A percentile compares a stretch with the other conserved stretches of the same genome.
phyloP scores from a whole-genome alignment of 2,797 vertebrate genomes.

The Hemibagrus guttatus region DNA sequence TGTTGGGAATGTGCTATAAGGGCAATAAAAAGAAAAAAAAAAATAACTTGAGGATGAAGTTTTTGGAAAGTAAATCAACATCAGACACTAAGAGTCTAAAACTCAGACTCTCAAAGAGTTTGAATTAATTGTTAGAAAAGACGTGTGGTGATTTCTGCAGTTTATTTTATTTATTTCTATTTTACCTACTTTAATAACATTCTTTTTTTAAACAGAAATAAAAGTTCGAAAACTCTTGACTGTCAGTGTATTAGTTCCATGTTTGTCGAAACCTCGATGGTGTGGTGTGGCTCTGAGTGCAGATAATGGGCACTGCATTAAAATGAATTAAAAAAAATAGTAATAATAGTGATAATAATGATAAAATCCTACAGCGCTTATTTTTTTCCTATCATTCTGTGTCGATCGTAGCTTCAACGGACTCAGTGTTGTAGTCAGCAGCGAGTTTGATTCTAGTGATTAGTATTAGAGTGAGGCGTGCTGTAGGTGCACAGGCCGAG shows the following conservation, averaged over 20 bases:
- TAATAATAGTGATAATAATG: not conserved
- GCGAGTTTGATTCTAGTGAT: too few species aligned
- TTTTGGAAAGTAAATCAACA: too few species aligned
- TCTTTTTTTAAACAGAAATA: not conserved
- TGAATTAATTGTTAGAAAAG: not conserved
- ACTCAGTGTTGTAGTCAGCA: not conserved
- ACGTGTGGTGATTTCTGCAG: not conserved
- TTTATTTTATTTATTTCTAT: not conserved
- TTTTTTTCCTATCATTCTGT: not conserved
- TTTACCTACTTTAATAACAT: not conserved
- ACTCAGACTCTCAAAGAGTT: not conserved
- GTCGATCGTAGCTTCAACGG: too few species aligned
- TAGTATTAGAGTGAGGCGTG: not conserved
- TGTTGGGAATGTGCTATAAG: too few species aligned
- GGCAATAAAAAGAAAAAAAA: too few species aligned
- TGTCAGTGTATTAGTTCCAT: not conserved
- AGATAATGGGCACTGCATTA: not conserved
- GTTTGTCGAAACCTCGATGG: not conserved
- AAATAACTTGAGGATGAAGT: too few species aligned
- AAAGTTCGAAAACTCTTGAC: not conserved
- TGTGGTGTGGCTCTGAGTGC: not conserved
- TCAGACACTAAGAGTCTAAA: too few species aligned
- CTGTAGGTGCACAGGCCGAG: conserved; percentile 26
- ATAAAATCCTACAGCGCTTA: not conserved
- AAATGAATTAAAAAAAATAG: not conserved